These are phyloP conservation scores for Hippocampus abdominalis DNA, from an alignment of 2,113 vertebrate species.

Conservation along the genomic window DNA sequence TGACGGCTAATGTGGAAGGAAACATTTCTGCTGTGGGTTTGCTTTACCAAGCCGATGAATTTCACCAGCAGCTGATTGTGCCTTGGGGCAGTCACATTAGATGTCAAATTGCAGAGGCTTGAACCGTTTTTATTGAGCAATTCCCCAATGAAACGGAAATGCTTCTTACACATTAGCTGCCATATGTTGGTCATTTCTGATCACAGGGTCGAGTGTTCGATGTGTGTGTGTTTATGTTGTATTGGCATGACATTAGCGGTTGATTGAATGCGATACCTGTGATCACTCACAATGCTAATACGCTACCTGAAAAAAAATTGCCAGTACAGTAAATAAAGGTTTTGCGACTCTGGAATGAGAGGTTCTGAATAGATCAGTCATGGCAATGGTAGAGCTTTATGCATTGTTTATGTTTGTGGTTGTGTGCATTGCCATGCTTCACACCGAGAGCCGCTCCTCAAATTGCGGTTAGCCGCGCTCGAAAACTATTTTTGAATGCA, in stretches of 20 bases:
- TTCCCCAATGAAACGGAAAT: background rate
- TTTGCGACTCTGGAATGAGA: background rate
- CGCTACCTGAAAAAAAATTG: too few species aligned
- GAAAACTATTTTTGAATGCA: too few species aligned
- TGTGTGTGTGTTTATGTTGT: too few species aligned
- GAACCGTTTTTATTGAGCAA: background rate
- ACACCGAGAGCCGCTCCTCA: too few species aligned
- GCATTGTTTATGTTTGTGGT: background rate
- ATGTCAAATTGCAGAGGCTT: background rate
- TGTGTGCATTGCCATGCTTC: too few species aligned
- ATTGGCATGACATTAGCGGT: too few species aligned
- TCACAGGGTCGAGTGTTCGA: background rate
- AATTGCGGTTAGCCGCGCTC: too few species aligned
- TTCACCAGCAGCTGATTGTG: slow-evolving; percentile 1
- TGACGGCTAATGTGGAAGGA: slow-evolving; percentile 29
- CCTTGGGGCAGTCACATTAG: background rate
- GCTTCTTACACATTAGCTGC: background rate
- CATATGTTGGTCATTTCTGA: background rate
- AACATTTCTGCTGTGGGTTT: slow-evolving; percentile 19
- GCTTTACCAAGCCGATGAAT: slow-evolving; percentile 17
- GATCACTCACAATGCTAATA: too few species aligned
- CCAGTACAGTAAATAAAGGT: too few species aligned
- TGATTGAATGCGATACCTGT: background rate
- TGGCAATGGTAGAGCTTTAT: background rate
- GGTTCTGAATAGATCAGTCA: background rate